Percentiles rank a stretch among this genome's conserved stretches.
These are phyloP conservation scores for Dendrolimus kikuchii DNA, from an alignment of 1,140 invertebrate species.

Conservation along the genomic window DNA sequence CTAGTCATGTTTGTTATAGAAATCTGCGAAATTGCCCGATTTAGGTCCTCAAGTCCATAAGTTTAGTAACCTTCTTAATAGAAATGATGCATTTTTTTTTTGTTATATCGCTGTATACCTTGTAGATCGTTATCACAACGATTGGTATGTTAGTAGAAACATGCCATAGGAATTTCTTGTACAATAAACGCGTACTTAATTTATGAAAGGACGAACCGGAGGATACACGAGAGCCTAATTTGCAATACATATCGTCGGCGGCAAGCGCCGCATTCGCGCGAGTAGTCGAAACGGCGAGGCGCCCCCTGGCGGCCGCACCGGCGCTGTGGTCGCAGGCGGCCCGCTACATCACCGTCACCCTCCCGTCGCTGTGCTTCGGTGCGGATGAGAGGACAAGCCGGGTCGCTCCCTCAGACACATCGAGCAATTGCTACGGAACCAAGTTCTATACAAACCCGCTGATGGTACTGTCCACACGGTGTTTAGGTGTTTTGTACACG, in stretches of 20 bases:
- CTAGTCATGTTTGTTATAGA: no score
- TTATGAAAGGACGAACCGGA: constrained; percentile 21
- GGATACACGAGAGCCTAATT: constrained; percentile 23
- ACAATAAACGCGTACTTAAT: constrained; percentile 28
- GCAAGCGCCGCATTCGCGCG: constrained; percentile 28
- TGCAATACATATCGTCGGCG: constrained; percentile 40
- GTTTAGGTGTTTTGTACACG: constrained; percentile 15
- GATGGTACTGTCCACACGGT: constrained; percentile 54
- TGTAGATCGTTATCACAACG: no score
- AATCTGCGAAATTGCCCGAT: no score
- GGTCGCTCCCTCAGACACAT: constrained; percentile 44
- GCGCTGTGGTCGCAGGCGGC: constrained; percentile 24
- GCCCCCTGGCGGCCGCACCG: constrained; percentile 15
- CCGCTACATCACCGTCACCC: constrained; percentile 26
- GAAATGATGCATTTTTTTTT: no score
- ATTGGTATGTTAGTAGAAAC: no score
- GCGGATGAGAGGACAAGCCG: constrained; percentile 29
- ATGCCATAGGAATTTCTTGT: neutral
- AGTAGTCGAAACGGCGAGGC: constrained; percentile 21
- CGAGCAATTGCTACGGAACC: constrained; percentile 32
- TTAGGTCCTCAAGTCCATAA: no score
- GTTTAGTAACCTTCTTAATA: no score
- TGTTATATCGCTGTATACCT: no score
- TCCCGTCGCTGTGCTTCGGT: constrained; percentile 41
- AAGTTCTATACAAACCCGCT: constrained; percentile 50